Percentiles rank a stretch among this genome's conserved stretches.
Conservation (phyloP, 1,140 invertebrate species). For the Hydropsyche tenuis region DNA sequence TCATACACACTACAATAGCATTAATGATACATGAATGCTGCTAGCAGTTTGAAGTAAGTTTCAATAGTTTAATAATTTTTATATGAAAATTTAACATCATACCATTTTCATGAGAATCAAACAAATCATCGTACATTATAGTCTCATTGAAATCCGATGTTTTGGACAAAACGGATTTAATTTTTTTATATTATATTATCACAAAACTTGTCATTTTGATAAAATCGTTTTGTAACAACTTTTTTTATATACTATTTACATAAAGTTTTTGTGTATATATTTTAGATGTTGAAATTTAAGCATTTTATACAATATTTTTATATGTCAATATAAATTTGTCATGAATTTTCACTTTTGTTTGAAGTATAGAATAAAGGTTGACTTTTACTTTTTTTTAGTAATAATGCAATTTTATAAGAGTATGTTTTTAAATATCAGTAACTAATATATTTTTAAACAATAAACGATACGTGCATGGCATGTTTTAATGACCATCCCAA, state of each 20-base stretch:
- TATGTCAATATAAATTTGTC: no score
- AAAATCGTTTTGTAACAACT: no score
- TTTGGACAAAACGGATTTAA: background rate
- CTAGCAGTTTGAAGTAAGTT: conserved; percentile 28
- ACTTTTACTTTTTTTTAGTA: background rate
- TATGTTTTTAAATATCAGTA: conserved; percentile 17
- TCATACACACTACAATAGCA: background rate
- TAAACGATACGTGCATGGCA: conserved; percentile 27
- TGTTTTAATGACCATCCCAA: conserved; percentile 6
- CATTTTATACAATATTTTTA: no score
- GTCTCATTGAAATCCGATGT: conserved; percentile 4
- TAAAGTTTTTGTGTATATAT: no score
- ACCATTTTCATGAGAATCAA: conserved; percentile 8
- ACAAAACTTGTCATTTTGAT: no score
- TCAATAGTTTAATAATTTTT: background rate
- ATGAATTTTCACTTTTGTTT: no score
- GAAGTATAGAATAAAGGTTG: no score
- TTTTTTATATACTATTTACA: no score
- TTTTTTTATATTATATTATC: background rate
- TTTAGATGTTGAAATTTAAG: no score
- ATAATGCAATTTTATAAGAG: background rate
- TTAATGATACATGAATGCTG: background rate
- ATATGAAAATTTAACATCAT: background rate
- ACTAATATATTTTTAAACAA: background rate
- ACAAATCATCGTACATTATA: background rate